These are phyloP conservation scores for Pantala flavescens DNA, from an alignment of 1,140 invertebrate species.

Conservation along the genomic window DNA sequence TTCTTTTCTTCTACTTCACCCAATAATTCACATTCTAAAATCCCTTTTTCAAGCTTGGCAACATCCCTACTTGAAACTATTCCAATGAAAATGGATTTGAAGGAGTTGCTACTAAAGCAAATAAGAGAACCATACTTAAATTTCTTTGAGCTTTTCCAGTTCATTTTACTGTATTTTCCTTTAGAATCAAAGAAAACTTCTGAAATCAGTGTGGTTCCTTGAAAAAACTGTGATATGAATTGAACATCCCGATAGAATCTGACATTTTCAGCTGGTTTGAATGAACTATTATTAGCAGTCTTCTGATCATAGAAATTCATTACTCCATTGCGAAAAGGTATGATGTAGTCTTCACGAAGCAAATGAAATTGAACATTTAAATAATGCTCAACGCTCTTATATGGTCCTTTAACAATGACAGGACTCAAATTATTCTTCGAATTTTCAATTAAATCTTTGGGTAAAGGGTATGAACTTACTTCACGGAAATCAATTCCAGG, in stretches of 20 bases:
- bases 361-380: slow-evolving; percentile 66
- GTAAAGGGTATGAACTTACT: background rate
- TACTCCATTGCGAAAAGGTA: slow-evolving; percentile 46
- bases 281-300: background rate
- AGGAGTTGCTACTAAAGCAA: slow-evolving; percentile 39
- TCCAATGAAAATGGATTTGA: slow-evolving; percentile 38
- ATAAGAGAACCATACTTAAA: slow-evolving; percentile 41
- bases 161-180: slow-evolving; percentile 16
- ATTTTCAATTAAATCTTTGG: background rate
- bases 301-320: slow-evolving; percentile 28
- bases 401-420: slow-evolving; percentile 49
- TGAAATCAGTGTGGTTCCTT: background rate
- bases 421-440: slow-evolving; percentile 38
- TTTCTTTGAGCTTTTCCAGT: slow-evolving; percentile 32
- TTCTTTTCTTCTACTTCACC: slow-evolving; percentile 27
- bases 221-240: background rate
- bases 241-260: slow-evolving; percentile 17
- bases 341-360: slow-evolving; percentile 60
- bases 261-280: slow-evolving; percentile 19
- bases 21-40: slow-evolving; percentile 20
- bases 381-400: slow-evolving; percentile 55
- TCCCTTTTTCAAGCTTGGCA: slow-evolving; percentile 29
- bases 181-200: background rate
- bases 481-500: background rate
- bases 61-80: slow-evolving; percentile 33